Evolutionary conservation across 1,140 invertebrate genomes (phyloP).

Genomic region (Drosophila tani): DNA sequence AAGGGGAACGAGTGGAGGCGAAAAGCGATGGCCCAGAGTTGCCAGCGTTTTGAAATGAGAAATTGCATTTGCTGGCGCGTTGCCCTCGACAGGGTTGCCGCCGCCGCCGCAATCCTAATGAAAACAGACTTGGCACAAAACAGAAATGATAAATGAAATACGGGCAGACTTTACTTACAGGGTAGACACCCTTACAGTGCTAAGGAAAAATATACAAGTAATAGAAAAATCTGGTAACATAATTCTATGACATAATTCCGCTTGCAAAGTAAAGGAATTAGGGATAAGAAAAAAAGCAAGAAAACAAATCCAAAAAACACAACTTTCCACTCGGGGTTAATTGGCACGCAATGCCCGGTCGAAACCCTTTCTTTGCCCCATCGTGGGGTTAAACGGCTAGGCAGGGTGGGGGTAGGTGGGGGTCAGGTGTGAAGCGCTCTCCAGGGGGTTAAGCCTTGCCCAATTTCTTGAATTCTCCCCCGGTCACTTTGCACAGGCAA

Average conservation of each 20-base stretch:
- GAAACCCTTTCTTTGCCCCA: neutral
- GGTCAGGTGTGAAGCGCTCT: constrained; percentile 19
- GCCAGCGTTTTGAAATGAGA: constrained; percentile 54
- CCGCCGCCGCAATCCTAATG: constrained; percentile 23
- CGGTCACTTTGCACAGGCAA: constrained; percentile 29
- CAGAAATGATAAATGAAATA: constrained; percentile 11
- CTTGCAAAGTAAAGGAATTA: neutral
- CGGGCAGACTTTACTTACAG: neutral
- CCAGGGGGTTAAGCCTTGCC: neutral
- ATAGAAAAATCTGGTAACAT: too few relatives aligned
- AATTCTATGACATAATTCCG: neutral
- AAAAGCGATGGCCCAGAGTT: constrained; percentile 34
- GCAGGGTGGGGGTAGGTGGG: too few relatives aligned
- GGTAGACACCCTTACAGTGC: neutral
- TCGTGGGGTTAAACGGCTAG: constrained; percentile 5
- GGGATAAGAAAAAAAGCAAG: neutral
- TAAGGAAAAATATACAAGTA: neutral
- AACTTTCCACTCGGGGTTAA: constrained; percentile 44
- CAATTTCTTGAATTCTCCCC: constrained; percentile 9
- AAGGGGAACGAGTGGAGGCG: neutral
- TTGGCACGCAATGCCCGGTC: constrained; percentile 47
- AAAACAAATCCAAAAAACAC: constrained; percentile 10
- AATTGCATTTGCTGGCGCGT: constrained; percentile 45
- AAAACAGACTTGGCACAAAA: constrained; percentile 21
- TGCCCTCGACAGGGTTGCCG: constrained; percentile 20